Percentiles rank a stretch among this genome's conserved stretches.
phyloP scores from a whole-genome alignment of 2,113 vertebrate genomes.

The Cervus canadensis region DNA sequence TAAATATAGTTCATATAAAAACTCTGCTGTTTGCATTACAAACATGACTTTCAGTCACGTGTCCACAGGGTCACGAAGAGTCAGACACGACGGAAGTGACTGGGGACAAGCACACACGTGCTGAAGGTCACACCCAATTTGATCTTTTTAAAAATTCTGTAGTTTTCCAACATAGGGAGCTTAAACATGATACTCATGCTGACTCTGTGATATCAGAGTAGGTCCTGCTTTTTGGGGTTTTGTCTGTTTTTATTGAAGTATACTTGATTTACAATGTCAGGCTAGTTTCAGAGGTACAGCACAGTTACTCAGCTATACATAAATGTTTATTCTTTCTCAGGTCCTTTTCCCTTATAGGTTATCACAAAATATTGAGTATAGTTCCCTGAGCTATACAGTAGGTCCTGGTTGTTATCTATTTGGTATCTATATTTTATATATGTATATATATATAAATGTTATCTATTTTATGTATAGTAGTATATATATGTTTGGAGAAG shows the following conservation, averaged over 20 bases:
- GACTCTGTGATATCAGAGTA: background rate
- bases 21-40: background rate
- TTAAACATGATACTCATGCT: background rate
- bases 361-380: background rate
- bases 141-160: background rate
- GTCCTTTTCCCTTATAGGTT: background rate
- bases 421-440: background rate
- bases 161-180: background rate
- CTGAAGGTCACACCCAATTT: background rate
- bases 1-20: background rate
- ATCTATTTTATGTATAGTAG: too few relatives aligned
- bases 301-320: background rate
- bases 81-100: background rate
- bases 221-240: background rate
- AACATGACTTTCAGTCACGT: background rate
- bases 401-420: background rate
- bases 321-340: background rate
- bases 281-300: background rate
- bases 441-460: background rate
- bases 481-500: too few relatives aligned
- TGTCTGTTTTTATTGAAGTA: background rate
- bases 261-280: background rate
- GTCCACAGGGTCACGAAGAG: background rate
- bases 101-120: background rate
- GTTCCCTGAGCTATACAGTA: background rate